phyloP scores from a whole-genome alignment of 2,888 invertebrate genomes.

The Cremastobaeus sp. region DNA sequence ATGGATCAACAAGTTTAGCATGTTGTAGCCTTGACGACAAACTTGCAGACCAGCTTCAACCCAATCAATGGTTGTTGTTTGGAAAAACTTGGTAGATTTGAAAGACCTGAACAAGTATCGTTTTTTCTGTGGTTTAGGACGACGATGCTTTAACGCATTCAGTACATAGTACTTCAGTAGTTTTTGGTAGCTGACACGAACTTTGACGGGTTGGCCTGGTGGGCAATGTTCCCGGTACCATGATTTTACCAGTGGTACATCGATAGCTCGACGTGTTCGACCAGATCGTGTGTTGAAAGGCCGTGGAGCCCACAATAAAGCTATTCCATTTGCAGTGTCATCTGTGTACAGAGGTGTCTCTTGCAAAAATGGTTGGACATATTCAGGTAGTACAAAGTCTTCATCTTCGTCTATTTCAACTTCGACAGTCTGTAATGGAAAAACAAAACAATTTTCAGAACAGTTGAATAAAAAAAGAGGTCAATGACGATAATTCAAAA shows the following conservation, averaged over 20 bases:
- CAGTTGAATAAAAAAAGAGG: too few relatives aligned
- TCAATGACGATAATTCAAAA: too few relatives aligned
- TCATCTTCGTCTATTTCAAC: constrained; percentile 95
- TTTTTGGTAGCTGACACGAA: constrained; percentile 99
- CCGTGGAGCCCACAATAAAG: constrained; percentile 97
- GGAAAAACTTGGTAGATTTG: constrained; percentile 99
- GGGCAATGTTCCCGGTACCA: constrained; percentile 98
- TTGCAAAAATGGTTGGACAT: constrained; percentile 94
- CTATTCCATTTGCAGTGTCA: constrained; percentile 99
- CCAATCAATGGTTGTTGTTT: constrained; percentile 99
- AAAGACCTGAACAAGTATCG: constrained; percentile 98
- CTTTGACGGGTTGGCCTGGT: constrained; percentile 98
- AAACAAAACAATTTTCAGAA: too few relatives aligned
- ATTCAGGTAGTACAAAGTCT: constrained; percentile 94
- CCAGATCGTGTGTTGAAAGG: constrained; percentile 98
- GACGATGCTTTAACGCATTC: constrained; percentile 97
- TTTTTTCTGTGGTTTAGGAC: constrained; percentile 99
- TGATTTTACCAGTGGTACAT: constrained; percentile 97
- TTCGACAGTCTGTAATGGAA: constrained; percentile 82
- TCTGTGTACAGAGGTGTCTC: constrained; percentile 98
- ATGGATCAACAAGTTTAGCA: constrained; percentile 99
- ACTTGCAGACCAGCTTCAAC: constrained; percentile 99
- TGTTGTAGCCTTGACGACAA: constrained; percentile 99
- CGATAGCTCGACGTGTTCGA: constrained; percentile 94
- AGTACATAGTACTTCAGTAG: constrained; percentile 98